phyloP scores from a whole-genome alignment of 1,140 invertebrate species.

The Heliconius eleuchia region DNA sequence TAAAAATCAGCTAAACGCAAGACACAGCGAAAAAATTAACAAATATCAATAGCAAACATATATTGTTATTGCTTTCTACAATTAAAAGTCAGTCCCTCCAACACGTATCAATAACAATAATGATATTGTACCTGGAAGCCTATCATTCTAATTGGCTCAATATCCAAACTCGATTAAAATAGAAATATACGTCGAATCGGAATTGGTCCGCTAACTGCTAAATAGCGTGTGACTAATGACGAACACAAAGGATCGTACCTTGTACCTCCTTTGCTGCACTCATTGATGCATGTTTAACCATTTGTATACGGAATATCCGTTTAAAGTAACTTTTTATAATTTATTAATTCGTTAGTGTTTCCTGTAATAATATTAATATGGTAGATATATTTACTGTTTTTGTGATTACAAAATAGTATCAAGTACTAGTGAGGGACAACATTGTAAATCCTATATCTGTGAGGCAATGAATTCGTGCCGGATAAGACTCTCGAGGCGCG shows the following conservation, averaged over 20 bases:
- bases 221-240: slow-evolving; percentile 77
- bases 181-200: slow-evolving; percentile 75
- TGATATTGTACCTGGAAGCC: slow-evolving; percentile 2
- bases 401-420: neutral
- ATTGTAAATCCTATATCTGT: too few species aligned
- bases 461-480: too few species aligned
- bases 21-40: too few species aligned
- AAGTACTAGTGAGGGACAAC: too few species aligned
- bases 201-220: slow-evolving; percentile 72
- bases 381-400: neutral
- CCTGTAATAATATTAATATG: neutral
- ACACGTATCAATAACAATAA: slow-evolving; percentile 15
- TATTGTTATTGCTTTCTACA: neutral
- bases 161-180: slow-evolving; percentile 71
- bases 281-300: slow-evolving; percentile 29
- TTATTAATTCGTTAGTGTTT: neutral
- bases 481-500: too few species aligned
- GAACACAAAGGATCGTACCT: slow-evolving; percentile 31
- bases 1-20: too few species aligned
- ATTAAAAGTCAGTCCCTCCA: neutral
- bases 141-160: slow-evolving; percentile 46
- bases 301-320: neutral
- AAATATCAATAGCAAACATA: neutral
- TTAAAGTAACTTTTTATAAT: neutral
- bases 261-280: slow-evolving; percentile 36